Evolutionary conservation across 2,113 vertebrate species (phyloP), one percentile per base, ranked within the genome.

Genomic region (Hyaena hyaena): DNA sequence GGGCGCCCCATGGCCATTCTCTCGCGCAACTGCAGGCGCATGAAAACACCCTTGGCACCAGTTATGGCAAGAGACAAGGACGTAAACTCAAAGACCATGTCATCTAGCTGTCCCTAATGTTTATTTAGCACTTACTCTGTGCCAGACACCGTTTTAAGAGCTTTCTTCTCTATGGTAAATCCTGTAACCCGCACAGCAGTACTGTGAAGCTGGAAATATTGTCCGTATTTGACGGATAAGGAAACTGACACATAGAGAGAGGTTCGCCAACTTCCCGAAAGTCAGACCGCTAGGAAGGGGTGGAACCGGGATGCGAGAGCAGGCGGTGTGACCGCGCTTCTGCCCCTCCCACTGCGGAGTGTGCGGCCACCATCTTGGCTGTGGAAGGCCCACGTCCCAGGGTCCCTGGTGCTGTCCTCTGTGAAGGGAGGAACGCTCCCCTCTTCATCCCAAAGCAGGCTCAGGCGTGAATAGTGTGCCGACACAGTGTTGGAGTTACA

Each of bases 301-400:
- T 31, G 26, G 48, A 9, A 61, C 23, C 1, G 0, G 58, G 48
- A 85, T 28, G 61, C 7, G 5, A 84, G 45, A 21, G 45, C 23
- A 31, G 24, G 16, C 12, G 7, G 6, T 1, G 3, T 50, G 45
- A 77, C 61, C 17, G 48, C 23, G 17, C 31, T 48, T 83, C 28
- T 1, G 0, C 48, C 61, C 80, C 50, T 10, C 45, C 1, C 28
- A 16, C 31, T 2, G 1, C 9, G 31, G n/a, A 26, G 2, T 50
- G 0, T 26, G 19, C 14, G 1, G 31, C 77, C 11, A 7, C 55
- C 68, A 69, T 39, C 63, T 68, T 58, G 16, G 23, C 19, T 31
- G 16, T 31, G 4, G 24, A 50, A 69, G 16, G 19, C 5, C 17
- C 63, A 48, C 39, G 31, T 33, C 15, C 5, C 3, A 19, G 53